These are phyloP conservation scores for Labeo catla DNA, from an alignment of 2,113 vertebrate genomes.

Conservation along the genomic window DNA sequence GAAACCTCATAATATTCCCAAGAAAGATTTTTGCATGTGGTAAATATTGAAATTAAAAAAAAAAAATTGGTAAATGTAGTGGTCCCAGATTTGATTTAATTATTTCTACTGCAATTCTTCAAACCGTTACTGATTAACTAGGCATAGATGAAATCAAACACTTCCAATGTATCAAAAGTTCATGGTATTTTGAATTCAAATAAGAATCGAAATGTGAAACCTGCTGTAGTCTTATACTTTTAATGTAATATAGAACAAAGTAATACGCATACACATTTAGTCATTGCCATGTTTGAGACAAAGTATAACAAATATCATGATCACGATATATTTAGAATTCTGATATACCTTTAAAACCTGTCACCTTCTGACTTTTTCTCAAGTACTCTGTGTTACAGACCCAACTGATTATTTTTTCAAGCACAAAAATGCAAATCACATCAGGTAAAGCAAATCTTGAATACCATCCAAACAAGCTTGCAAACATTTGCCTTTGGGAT, in stretches of 20 bases:
- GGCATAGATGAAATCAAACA: too few species aligned
- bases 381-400: neutral
- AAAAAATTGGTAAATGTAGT: too few species aligned
- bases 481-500: neutral
- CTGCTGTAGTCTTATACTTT: neutral
- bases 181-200: neutral
- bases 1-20: too few species aligned
- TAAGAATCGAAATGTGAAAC: neutral
- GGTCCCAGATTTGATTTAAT: too few species aligned
- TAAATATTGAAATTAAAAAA: too few species aligned
- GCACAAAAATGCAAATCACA: neutral
- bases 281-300: neutral
- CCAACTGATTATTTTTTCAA: neutral
- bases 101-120: too few species aligned
- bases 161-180: too few species aligned
- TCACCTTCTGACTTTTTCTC: neutral
- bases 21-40: too few species aligned
- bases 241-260: neutral
- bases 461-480: slow-evolving; percentile 2
- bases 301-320: too few species aligned
- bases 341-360: neutral
- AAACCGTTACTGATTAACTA: too few species aligned
- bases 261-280: neutral
- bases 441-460: neutral
- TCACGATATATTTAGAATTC: neutral